Evolutionary conservation across 2,797 vertebrate genomes (phyloP).

Genomic region (Phrynocephalus vlangalii): DNA sequence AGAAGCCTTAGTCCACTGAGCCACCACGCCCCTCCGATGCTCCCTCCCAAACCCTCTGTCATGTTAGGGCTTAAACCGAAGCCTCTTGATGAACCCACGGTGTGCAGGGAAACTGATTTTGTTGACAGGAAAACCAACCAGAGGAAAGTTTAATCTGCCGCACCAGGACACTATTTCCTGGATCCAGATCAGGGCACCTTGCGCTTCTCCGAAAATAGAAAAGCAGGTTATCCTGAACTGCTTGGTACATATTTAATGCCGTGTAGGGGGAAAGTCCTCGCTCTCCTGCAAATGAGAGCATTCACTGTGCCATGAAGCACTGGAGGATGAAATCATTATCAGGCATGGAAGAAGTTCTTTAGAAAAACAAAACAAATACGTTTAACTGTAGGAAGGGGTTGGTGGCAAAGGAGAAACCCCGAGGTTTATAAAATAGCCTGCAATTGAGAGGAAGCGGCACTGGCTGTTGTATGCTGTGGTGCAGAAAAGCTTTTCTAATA

Average conservation of each 20-base stretch:
- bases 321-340: not conserved
- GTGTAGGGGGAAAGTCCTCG: not conserved
- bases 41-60: not conserved
- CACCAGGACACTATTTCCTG: not conserved
- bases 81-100: not conserved
- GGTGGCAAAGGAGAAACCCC: not conserved
- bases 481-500: constrained; percentile 42
- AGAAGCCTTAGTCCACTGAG: no score
- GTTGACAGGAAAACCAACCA: not conserved
- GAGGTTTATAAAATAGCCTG: constrained; percentile 14
- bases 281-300: not conserved
- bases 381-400: not conserved
- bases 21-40: not conserved
- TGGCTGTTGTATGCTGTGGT: constrained; percentile 28
- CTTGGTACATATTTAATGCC: not conserved
- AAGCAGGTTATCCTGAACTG: not conserved
- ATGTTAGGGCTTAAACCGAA: not conserved
- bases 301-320: not conserved
- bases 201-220: not conserved
- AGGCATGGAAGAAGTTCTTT: not conserved
- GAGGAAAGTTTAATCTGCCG: not conserved
- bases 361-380: constrained; percentile 12
- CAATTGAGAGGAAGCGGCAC: constrained; percentile 23
- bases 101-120: not conserved
- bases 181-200: not conserved